These are phyloP conservation scores for Lycocorax pyrrhopterus DNA, from an alignment of 2,113 vertebrate genomes.

Conservation along the genomic window DNA sequence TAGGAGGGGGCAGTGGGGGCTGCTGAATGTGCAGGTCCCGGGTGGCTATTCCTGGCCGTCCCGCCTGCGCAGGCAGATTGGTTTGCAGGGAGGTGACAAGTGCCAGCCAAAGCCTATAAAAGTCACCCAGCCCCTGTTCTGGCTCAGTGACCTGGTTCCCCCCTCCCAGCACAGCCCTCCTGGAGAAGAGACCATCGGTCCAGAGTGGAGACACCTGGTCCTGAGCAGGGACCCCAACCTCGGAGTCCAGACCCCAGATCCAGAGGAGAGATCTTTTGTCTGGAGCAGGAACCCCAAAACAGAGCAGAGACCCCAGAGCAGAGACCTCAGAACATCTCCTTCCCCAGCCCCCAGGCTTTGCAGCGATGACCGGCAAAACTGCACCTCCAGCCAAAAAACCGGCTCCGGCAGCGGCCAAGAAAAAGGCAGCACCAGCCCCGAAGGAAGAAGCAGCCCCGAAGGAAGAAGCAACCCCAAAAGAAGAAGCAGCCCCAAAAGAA, in stretches of 20 bases:
- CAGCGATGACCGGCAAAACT: slow-evolving; percentile 14
- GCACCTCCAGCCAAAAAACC: neutral
- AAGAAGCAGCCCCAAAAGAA: neutral
- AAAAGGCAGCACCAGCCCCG: neutral
- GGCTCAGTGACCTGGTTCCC: slow-evolving; percentile 9
- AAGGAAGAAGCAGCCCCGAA: neutral
- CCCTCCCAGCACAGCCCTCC: neutral
- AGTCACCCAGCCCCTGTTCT: neutral
- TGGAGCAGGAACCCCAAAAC: neutral
- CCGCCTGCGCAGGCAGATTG: slow-evolving; percentile 57
- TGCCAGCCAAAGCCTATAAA: slow-evolving; percentile 60
- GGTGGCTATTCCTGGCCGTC: slow-evolving; percentile 58
- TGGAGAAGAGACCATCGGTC: rapidly evolving
- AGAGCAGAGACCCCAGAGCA: neutral
- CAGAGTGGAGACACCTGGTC: neutral
- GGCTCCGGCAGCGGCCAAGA: rapidly evolving
- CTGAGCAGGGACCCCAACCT: neutral
- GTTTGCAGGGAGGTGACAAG: slow-evolving; percentile 55
- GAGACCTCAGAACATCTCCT: neutral
- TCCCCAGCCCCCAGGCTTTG: neutral
- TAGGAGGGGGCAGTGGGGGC: slow-evolving; percentile 15
- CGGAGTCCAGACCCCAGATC: neutral
- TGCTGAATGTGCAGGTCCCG: slow-evolving; percentile 58
- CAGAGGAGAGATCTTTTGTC: neutral
- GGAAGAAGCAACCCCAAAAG: neutral